Base-by-base conservation (phyloP, 2,113 vertebrate species). In the Anhinga rufa region DNA sequence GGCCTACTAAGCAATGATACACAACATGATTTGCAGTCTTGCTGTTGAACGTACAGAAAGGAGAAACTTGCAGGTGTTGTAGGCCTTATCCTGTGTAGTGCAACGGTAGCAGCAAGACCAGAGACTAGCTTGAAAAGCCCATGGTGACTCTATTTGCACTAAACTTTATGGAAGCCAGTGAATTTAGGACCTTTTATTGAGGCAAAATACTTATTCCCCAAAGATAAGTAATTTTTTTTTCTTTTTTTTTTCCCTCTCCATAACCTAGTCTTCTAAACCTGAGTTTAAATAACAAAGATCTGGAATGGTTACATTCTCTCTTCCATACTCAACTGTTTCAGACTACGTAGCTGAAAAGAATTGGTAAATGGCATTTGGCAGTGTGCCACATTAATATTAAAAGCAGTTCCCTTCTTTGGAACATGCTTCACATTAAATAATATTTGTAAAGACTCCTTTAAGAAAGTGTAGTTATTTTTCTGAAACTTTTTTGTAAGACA, bases 181-280 rank as follows among this genome's bases (percentile, higher is more conserved):
- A 40, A 64, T 40, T 64, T 40, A 40, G 61, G 61, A 40, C 17
- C 2, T 2, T 26, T 64, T 42, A 20, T 29, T 64, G 38, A 29
- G 62, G 62, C 40, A 40, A 20, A 64, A 38, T 64, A 64, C 26
- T 64, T 64, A 40, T 42, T 42, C 38, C 29, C 18, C 26, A 20
- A 64, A 40, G 62, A 64, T 42, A 64, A 64, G 17, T 29, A 17
- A 28, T 17, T 28, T 29, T 29, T 10, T 54, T 28, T 29, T 10
- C 22, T 36, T 31, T 55, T 54, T 38, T 51, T 58, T 26, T 42
- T 32, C 14, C 34, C 17, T 3, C 38, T 0, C 12, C 4, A 1
- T 70, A 42, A 60, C 2, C 7, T 77, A 46, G 44, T 5, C n/a
- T 89, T 6, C 38, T 87, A 4, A 46, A 17, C 20, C 28, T 2